Percentiles rank a stretch among this genome's conserved stretches.
Evolutionary conservation across 2,797 vertebrate genomes (phyloP).

Genomic region (Salmo trutta): DNA sequence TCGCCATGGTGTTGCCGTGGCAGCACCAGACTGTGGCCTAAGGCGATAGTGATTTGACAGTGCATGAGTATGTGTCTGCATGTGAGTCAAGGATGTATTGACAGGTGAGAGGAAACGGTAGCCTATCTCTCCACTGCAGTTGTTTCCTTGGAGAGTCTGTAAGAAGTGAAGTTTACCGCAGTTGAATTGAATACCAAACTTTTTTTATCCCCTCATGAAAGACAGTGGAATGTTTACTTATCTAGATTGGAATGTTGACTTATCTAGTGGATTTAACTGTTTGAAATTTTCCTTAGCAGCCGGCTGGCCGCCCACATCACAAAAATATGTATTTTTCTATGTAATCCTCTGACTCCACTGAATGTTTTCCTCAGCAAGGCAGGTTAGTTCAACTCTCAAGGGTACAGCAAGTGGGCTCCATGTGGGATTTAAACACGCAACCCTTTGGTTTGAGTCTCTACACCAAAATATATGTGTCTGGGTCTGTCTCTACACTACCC

Average conservation of each 20-base stretch:
- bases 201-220: not conserved
- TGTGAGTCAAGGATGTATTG: not conserved
- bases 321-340: not conserved
- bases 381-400: not conserved
- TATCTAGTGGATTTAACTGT: not conserved
- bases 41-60: slow-evolving; percentile 11
- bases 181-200: not conserved
- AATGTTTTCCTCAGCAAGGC: not conserved
- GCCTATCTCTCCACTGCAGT: slow-evolving; percentile 8
- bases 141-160: no score
- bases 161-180: not conserved
- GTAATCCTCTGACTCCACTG: not conserved
- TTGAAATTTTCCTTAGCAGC: not conserved
- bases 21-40: slow-evolving; percentile 15
- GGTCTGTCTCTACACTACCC: not conserved
- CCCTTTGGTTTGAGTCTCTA: not conserved
- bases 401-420: not conserved
- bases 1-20: slow-evolving; percentile 13
- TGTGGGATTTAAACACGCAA: not conserved
- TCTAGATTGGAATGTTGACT: not conserved
- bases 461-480: not conserved
- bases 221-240: not conserved
- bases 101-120: slow-evolving; percentile 6
- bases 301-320: not conserved
- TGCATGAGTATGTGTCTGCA: not conserved